phyloP scores from a whole-genome alignment of 53 echinoderm and acorn worm genomes.

The Glandiceps talaboti region DNA sequence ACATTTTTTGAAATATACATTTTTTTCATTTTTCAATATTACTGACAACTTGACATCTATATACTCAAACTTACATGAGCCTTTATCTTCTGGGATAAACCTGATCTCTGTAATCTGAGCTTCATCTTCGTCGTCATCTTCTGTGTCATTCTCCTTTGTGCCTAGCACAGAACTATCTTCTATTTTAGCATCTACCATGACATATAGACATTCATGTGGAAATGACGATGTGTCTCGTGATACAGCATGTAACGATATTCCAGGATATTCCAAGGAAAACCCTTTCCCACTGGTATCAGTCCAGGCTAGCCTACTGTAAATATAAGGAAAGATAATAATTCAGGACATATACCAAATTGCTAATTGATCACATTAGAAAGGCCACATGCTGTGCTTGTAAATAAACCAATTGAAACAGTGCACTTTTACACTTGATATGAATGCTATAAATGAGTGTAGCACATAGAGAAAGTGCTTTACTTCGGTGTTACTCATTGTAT shows the following conservation, averaged over 20 bases:
- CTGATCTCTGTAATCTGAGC: slow-evolving; percentile 52
- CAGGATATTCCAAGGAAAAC: slow-evolving; percentile 65
- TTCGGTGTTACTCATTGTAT: too few relatives aligned
- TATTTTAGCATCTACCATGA: slow-evolving; percentile 68
- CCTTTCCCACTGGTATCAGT: slow-evolving; percentile 51
- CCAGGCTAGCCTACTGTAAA: slow-evolving; percentile 59
- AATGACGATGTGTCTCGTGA: slow-evolving; percentile 69
- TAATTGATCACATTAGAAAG: too few relatives aligned
- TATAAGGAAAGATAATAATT: background rate
- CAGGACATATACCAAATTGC: too few relatives aligned
- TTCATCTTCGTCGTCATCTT: slow-evolving; percentile 2
- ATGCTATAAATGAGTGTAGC: too few relatives aligned
- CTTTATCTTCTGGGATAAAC: slow-evolving; percentile 65
- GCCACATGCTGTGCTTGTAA: too few relatives aligned
- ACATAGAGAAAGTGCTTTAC: too few relatives aligned
- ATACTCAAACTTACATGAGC: too few relatives aligned
- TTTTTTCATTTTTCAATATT: too few relatives aligned
- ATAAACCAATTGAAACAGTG: too few relatives aligned
- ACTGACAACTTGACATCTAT: too few relatives aligned
- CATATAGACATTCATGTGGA: slow-evolving; percentile 84
- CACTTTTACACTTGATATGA: too few relatives aligned
- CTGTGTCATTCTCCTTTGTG: slow-evolving; percentile 19
- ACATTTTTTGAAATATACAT: too few relatives aligned
- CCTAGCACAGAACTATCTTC: slow-evolving; percentile 11
- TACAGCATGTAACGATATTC: slow-evolving; percentile 84